Conservation (phyloP, 2,797 vertebrate species). For the Sylvilagus floridanus region DNA sequence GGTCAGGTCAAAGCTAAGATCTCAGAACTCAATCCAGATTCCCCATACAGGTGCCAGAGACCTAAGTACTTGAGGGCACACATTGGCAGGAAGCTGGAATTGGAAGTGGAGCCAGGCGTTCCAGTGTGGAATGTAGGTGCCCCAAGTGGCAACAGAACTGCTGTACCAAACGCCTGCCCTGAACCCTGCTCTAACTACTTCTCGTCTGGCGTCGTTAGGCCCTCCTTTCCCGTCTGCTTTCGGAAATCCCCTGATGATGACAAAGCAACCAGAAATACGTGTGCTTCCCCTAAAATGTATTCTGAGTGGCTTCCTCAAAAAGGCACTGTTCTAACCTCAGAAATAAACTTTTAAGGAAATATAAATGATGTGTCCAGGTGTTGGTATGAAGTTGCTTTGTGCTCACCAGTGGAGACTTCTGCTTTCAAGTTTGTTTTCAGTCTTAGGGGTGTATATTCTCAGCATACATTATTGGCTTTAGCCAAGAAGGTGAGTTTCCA, state of each 20-base stretch:
- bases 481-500: background rate
- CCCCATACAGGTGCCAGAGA: too few relatives aligned
- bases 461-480: background rate
- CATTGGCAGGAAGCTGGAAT: too few relatives aligned
- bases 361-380: background rate
- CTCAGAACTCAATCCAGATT: too few relatives aligned
- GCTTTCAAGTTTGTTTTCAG: background rate
- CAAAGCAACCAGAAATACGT: background rate
- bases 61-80: too few relatives aligned
- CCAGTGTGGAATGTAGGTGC: too few relatives aligned
- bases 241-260: background rate
- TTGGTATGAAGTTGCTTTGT: background rate
- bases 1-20: too few relatives aligned
- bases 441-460: background rate
- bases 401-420: background rate
- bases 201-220: background rate
- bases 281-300: background rate
- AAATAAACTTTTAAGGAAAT: background rate
- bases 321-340: background rate
- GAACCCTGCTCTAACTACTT: background rate
- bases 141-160: too few relatives aligned
- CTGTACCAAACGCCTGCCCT: too few relatives aligned
- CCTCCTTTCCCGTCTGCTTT: background rate
- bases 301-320: background rate
- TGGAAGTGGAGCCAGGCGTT: too few relatives aligned